A percentile compares a stretch with the other conserved stretches of the same genome.
These are phyloP conservation scores for Drosophila quinaria DNA, from an alignment of 2,888 invertebrate genomes.

Conservation along the genomic window DNA sequence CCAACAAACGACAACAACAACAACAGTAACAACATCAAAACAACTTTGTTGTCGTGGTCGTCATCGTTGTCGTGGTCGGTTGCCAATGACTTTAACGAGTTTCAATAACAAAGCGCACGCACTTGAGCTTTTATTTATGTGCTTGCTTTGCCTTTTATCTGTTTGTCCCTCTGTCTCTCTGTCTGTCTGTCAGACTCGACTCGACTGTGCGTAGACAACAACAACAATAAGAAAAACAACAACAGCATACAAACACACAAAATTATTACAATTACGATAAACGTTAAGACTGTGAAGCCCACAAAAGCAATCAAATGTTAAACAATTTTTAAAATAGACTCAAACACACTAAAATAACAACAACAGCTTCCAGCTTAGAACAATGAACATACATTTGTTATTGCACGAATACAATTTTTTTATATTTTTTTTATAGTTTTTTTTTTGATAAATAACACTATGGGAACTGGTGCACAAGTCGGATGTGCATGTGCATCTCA, in stretches of 20 bases:
- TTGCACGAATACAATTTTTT: slow-evolving; percentile 11
- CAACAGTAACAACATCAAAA: slow-evolving; percentile 25
- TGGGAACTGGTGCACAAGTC: slow-evolving; percentile 56
- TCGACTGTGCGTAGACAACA: slow-evolving; percentile 33
- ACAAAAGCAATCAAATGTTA: slow-evolving; percentile 56
- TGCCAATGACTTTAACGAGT: slow-evolving; percentile 76
- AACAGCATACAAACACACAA: slow-evolving; percentile 16
- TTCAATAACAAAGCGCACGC: slow-evolving; percentile 81
- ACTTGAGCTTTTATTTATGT: slow-evolving; percentile 77
- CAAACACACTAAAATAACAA: slow-evolving; percentile 16
- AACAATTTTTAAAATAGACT: slow-evolving; percentile 50
- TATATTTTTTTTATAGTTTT: neutral
- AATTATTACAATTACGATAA: slow-evolving; percentile 79
- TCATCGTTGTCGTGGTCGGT: slow-evolving; percentile 47
- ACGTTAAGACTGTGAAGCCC: slow-evolving; percentile 56
- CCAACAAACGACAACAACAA: slow-evolving; percentile 48
- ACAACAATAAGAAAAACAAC: slow-evolving; percentile 27
- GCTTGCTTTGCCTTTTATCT: slow-evolving; percentile 53
- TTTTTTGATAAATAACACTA: slow-evolving; percentile 10
- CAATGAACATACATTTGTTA: slow-evolving; percentile 32
- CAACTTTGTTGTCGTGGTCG: slow-evolving; percentile 36
- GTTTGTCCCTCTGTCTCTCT: slow-evolving; percentile 33
- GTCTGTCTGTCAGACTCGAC: slow-evolving; percentile 5
- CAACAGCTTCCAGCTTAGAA: slow-evolving; percentile 21
- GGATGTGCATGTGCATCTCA: slow-evolving; percentile 49